Conservation (phyloP, 2,888 invertebrate genomes). For the Thalpophila matura region DNA sequence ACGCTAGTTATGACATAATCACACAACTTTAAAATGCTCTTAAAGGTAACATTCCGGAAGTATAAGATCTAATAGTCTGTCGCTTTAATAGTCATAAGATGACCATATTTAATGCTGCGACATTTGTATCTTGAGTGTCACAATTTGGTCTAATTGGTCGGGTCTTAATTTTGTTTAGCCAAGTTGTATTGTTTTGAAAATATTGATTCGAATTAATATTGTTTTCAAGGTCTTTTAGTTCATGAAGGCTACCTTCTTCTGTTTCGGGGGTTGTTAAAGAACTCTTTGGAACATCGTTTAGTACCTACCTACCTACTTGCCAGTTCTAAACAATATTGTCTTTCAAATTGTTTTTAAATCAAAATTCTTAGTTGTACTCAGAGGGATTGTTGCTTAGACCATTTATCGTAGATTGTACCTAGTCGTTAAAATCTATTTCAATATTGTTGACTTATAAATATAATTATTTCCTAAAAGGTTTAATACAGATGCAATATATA, state of each 20-base stretch:
- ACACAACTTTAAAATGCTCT: not conserved
- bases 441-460: no score
- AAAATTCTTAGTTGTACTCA: no score
- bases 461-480: no score
- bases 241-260: not conserved
- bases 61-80: slow-evolving; percentile 30
- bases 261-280: not conserved
- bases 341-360: no score
- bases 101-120: not conserved
- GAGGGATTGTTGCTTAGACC: no score
- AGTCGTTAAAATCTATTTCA: no score
- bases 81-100: slow-evolving; percentile 19
- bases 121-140: not conserved
- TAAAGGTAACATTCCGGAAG: slow-evolving; percentile 47
- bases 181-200: not conserved
- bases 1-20: slow-evolving; percentile 13
- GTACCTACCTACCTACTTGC: no score
- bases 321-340: no score
- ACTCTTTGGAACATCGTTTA: not conserved
- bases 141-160: not conserved
- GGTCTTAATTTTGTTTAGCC: not conserved
- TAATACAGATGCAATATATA: no score
- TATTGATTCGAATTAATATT: not conserved
- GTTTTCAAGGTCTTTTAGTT: not conserved
- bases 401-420: no score